Conservation (phyloP, 2,888 invertebrate genomes). For the Synergus laeviventris region DNA sequence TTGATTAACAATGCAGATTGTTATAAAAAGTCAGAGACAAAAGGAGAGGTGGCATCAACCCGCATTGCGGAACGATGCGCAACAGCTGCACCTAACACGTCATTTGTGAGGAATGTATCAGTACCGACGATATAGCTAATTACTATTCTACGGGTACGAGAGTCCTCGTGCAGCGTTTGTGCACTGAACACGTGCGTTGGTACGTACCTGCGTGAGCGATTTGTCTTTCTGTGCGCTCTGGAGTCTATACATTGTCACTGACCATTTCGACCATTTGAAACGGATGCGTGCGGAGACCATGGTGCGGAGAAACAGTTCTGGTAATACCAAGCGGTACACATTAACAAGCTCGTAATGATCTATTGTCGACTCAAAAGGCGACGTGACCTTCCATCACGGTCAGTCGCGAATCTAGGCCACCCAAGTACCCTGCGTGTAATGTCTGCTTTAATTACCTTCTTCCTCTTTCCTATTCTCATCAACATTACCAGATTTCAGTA, state of each 20-base stretch:
- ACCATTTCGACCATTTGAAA: not conserved
- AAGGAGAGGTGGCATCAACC: slow-evolving; percentile 48
- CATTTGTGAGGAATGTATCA: slow-evolving; percentile 72
- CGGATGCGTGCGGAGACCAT: not conserved
- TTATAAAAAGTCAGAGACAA: slow-evolving; percentile 31
- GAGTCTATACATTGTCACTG: slow-evolving; percentile 11
- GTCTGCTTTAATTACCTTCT: slow-evolving; percentile 23
- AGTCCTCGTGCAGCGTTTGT: slow-evolving; percentile 53
- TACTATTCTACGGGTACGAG: slow-evolving; percentile 68
- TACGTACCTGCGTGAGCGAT: slow-evolving; percentile 50
- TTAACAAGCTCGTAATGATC: not conserved
- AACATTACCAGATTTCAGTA: not conserved
- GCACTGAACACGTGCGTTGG: slow-evolving; percentile 50
- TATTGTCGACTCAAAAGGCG: not conserved
- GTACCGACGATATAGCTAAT: slow-evolving; percentile 65
- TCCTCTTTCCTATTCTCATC: slow-evolving; percentile 5
- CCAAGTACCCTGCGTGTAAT: slow-evolving; percentile 1
- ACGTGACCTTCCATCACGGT: slow-evolving; percentile 30
- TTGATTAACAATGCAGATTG: slow-evolving; percentile 31
- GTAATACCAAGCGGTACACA: not conserved
- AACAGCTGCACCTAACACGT: slow-evolving; percentile 73
- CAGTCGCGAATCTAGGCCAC: slow-evolving; percentile 24
- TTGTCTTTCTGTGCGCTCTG: slow-evolving; percentile 52
- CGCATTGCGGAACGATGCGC: slow-evolving; percentile 61
- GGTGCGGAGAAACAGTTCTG: slow-evolving; percentile 26